A percentile compares a stretch with the other conserved stretches of the same genome.
These are phyloP conservation scores for Steinernema hermaphroditum DNA, from an alignment of 2,888 invertebrate genomes.

Conservation along the genomic window DNA sequence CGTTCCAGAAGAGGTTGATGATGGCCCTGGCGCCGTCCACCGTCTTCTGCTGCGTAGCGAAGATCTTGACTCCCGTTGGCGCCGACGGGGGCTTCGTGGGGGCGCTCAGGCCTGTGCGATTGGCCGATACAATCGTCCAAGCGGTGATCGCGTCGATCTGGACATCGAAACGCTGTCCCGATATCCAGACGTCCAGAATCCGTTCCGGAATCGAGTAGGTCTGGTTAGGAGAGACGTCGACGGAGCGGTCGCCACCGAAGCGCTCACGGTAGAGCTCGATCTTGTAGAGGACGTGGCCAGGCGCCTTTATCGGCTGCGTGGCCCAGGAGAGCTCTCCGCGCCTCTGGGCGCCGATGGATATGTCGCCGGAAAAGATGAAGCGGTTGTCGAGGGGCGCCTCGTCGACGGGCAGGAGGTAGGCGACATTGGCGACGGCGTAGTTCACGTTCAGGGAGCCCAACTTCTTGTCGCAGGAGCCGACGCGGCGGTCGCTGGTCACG, in stretches of 20 bases:
- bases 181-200: constrained; percentile 56
- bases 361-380: constrained; percentile 33
- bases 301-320: constrained; percentile 42
- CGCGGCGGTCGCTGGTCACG: constrained; percentile 53
- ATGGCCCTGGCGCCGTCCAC: constrained; percentile 65
- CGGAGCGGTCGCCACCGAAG: constrained; percentile 44
- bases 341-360: not conserved
- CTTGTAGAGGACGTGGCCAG: constrained; percentile 49
- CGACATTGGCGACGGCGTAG: constrained; percentile 44
- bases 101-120: constrained; percentile 58
- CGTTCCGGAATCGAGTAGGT: constrained; percentile 49
- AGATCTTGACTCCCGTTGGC: constrained; percentile 56
- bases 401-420: constrained; percentile 38
- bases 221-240: constrained; percentile 47
- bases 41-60: constrained; percentile 64
- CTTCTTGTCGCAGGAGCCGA: constrained; percentile 53
- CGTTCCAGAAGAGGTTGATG: constrained; percentile 64
- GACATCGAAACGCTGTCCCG: constrained; percentile 62
- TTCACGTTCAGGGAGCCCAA: constrained; percentile 48
- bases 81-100: constrained; percentile 63
- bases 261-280: constrained; percentile 44
- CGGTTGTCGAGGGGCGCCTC: constrained; percentile 25
- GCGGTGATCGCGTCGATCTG: constrained; percentile 57
- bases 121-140: constrained; percentile 52
- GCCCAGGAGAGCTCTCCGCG: constrained; percentile 48